Evolutionary conservation across 2,797 vertebrate species (phyloP).

Genomic region (Crocidura indochinensis): DNA sequence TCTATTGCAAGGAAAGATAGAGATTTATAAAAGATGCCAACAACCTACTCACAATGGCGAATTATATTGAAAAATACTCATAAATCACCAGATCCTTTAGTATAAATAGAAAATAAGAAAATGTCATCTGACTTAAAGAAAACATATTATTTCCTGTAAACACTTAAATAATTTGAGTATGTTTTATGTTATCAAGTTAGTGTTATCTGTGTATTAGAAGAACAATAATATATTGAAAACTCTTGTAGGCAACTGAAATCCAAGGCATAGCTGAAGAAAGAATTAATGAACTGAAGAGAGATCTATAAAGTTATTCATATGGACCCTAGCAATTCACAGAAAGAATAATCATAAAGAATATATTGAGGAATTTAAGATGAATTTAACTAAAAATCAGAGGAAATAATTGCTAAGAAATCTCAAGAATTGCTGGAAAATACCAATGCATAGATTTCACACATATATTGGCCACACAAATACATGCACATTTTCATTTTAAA

Average conservation of each 20-base stretch:
- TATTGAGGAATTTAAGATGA: neutral
- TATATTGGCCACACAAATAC: neutral
- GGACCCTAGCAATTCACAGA: neutral
- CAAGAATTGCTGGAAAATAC: neutral
- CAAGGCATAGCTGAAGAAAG: neutral
- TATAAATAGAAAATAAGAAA: no score
- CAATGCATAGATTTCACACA: neutral
- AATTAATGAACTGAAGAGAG: conserved; percentile 40
- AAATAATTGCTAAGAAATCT: conserved; percentile 1
- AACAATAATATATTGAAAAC: conserved; percentile 20
- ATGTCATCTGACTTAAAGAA: no score
- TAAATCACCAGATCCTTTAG: no score
- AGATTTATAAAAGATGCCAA: no score
- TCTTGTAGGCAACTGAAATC: conserved; percentile 8
- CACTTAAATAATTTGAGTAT: neutral
- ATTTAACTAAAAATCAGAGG: neutral
- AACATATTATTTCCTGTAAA: neutral
- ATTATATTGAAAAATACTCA: no score
- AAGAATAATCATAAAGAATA: neutral
- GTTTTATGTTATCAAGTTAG: neutral
- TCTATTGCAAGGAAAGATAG: no score
- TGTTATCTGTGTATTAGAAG: conserved; percentile 1
- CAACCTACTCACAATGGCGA: no score
- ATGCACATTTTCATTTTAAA: neutral
- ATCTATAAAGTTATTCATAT: neutral